Base-by-base conservation (phyloP, 2,113 vertebrate species). In the Silurus asotus region DNA sequence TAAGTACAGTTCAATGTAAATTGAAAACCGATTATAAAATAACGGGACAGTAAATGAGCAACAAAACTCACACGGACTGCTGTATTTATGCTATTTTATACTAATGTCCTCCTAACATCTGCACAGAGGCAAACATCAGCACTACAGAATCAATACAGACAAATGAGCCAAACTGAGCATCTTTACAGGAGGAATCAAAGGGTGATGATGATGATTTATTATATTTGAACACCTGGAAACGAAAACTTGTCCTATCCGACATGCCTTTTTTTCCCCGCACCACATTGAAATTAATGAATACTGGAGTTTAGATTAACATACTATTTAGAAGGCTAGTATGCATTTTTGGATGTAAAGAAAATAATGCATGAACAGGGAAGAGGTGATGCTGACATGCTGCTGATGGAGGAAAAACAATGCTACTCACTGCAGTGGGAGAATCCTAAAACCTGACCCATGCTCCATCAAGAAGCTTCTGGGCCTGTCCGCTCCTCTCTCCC, bases 391-490 rank as follows among this genome's bases (percentile, higher is more conserved):
- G 56, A 58, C 45, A 61, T 51, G 77, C 20, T 56, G 48, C 61
- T 28, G 55, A 75, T n/a, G n/a, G n/a, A 56, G 37, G 25, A 51
- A 72, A 86, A 81, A 89, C 23, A 80, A 80, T 61, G 89, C 91
- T 80, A 95, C 95, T 95, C 88, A 96, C 95, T 94, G 94, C 95
- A 96, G 91, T 96, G 94, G 92, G 95, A 94, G 92, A 96, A 96
- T 94, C 95, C 95, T 95, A 96, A 92, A 94, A 95, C 93, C 95
- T 96, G 95, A 93, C 95, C 95, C 95, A 96, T 96, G 86, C 95
- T 96, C 95, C 95, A 96, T 96, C 91, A 94, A 95, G 94, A 87
- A 93, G 93, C 93, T 48, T 89, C 92, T 92, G 94, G 93, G 92
- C 93, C 92, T 90, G 89, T 91, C 93, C 92, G 93, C 92, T 91